Percentiles rank a stretch among this genome's conserved stretches.
phyloP scores from a whole-genome alignment of 2,113 vertebrate species.

The Dicerorhinus sumatrensis region DNA sequence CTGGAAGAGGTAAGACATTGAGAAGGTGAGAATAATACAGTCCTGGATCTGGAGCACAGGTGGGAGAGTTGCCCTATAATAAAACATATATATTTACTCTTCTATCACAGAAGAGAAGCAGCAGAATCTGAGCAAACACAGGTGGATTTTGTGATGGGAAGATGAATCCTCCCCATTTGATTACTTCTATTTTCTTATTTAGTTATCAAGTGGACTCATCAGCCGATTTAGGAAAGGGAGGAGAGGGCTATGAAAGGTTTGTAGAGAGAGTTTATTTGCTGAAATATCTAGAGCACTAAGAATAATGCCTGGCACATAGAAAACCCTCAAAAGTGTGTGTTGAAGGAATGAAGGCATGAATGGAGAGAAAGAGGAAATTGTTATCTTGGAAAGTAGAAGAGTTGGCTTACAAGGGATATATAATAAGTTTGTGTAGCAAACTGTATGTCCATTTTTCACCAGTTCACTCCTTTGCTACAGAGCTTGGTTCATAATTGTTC shows the following conservation, averaged over 20 bases:
- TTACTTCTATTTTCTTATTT: neutral
- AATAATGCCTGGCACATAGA: neutral
- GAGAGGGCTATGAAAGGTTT: neutral
- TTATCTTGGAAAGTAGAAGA: neutral
- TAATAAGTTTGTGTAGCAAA: neutral
- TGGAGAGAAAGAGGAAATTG: neutral
- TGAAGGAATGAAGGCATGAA: neutral
- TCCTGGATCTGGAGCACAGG: neutral
- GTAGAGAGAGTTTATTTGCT: neutral
- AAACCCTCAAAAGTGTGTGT: neutral
- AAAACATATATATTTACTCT: neutral
- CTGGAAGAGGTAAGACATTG: neutral
- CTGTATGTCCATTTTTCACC: neutral
- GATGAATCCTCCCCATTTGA: neutral
- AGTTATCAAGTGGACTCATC: neutral
- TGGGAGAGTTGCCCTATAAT: neutral
- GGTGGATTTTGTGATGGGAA: neutral
- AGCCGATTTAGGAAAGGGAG: neutral
- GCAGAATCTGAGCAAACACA: neutral
- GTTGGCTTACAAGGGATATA: neutral
- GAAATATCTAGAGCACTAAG: neutral
- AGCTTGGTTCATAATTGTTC: neutral
- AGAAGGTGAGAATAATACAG: neutral
- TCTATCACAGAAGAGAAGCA: neutral
- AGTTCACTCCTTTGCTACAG: neutral